Percentiles rank a stretch among this genome's conserved stretches.
These are phyloP conservation scores for Rousettus madagascariensis DNA, from an alignment of 2,797 vertebrate species.

Conservation along the genomic window DNA sequence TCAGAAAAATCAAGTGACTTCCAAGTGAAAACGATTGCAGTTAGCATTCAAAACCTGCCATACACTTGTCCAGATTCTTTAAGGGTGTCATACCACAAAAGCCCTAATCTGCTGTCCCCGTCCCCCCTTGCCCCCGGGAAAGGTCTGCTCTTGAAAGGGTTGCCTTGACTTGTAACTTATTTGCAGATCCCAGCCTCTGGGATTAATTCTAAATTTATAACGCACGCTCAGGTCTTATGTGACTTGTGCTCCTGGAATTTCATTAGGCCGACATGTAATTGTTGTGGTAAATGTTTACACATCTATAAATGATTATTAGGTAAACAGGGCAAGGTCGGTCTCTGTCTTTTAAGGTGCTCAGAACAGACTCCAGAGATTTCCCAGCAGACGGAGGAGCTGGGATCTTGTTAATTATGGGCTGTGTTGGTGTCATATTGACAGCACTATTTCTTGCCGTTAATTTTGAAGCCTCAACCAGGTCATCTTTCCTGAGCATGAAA, in stretches of 20 bases:
- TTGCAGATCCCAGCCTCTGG: constrained; percentile 59
- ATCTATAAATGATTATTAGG: constrained; percentile 79
- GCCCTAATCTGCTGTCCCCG: neutral
- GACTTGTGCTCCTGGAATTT: constrained; percentile 72
- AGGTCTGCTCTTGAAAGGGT: constrained; percentile 68
- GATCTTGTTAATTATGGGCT: constrained; percentile 69
- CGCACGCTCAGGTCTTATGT: constrained; percentile 72
- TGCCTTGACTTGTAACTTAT: constrained; percentile 75
- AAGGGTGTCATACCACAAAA: neutral
- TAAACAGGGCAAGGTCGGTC: constrained; percentile 71
- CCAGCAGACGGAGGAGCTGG: constrained; percentile 64
- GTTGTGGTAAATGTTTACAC: constrained; percentile 80
- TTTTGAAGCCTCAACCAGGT: constrained; percentile 64
- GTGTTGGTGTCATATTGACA: constrained; percentile 68
- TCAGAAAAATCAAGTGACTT: neutral
- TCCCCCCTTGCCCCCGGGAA: neutral
- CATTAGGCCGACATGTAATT: constrained; percentile 77
- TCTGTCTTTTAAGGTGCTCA: constrained; percentile 64
- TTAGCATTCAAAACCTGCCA: neutral
- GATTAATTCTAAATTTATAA: constrained; percentile 80
- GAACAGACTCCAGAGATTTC: constrained; percentile 66
- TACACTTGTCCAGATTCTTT: neutral
- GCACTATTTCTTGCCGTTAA: constrained; percentile 59
- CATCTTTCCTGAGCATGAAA: constrained; percentile 54
- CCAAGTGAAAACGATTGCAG: neutral